Base-by-base conservation (phyloP, 2,888 invertebrate genomes). In the Lydus trimaculatus region DNA sequence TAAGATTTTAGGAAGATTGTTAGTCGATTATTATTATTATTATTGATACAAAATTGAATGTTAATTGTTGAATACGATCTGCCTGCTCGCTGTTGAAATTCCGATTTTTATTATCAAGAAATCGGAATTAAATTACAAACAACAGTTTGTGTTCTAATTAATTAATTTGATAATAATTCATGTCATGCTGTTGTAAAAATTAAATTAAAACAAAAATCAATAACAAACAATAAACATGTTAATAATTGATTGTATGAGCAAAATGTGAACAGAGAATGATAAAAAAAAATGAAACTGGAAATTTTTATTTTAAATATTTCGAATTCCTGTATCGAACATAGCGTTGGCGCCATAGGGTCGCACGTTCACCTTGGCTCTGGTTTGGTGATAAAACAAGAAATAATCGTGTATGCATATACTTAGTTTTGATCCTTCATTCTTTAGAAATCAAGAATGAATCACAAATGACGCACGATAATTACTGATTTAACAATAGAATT, bases 241-340 rank as follows among this genome's bases (percentile, higher is more conserved):
- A 83, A 78, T 80, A n/a, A 80, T 81, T 78, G 82, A 82, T 43
- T 83, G 82, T 83, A 83, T 80, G 82, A 8, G 8, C 11, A 43
- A 81, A 82, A 81, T 84, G 83, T 83, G 83, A 82, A 83, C 83
- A 81, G 80, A 81, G 81, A 81, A 78, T 72, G 77, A 80, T 76
- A 43, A 33, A 75, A 75, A 81, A 79, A 80, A 79, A 75, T 43
- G 33, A 69, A 33, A 9, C 7, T 63, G 15, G 8, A 43, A 7
- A 68, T 67, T 63, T 69, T 69, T 72, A 31, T 72, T 75, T 15
- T 70, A 60, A 70, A 73, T 71, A 20, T n/a, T 48, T 43, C n/a
- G 48, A 23, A 48, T 48, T 48, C 48, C 20, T 48, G 8, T 20
- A 23, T 9, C 48, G 20, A 15, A 36, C 28, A 5, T n/a, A 4